These are phyloP conservation scores for Scarus forsteni DNA, from an alignment of 2,797 vertebrate species.

Conservation along the genomic window DNA sequence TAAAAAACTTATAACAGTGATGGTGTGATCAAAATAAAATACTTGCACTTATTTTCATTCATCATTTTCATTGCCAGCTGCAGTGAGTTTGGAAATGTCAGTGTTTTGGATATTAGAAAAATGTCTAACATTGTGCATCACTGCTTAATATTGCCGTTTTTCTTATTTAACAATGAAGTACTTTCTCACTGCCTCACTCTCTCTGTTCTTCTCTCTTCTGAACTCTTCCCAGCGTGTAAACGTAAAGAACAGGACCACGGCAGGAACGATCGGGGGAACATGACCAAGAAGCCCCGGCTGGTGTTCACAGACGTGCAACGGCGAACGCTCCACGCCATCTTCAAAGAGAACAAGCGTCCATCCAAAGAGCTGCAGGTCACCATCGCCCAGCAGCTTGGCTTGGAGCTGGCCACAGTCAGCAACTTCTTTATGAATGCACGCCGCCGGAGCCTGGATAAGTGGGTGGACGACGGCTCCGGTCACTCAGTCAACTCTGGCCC, in stretches of 20 bases:
- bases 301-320: constrained; percentile 99
- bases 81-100: no score
- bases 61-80: no score
- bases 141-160: no score
- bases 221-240: constrained; percentile 90
- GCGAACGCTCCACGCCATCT: constrained; percentile 99
- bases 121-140: no score
- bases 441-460: constrained; percentile 98
- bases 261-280: constrained; percentile 91
- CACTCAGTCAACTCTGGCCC: constrained; percentile 90
- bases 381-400: constrained; percentile 98
- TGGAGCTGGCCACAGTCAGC: constrained; percentile 98
- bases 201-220: constrained; percentile 18
- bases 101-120: not conserved
- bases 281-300: constrained; percentile 95
- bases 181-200: constrained; percentile 15
- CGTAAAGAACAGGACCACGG: constrained; percentile 97
- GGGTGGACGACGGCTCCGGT: constrained; percentile 96
- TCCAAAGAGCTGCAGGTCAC: constrained; percentile 99
- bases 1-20: no score
- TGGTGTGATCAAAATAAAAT: no score
- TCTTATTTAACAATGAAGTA: no score
- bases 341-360: constrained; percentile 99
- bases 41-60: no score
- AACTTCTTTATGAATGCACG: constrained; percentile 99